Percentiles rank a stretch among this genome's conserved stretches.
Evolutionary conservation across 2,797 vertebrate genomes (phyloP).

Genomic region (Heliangelus exortis): DNA sequence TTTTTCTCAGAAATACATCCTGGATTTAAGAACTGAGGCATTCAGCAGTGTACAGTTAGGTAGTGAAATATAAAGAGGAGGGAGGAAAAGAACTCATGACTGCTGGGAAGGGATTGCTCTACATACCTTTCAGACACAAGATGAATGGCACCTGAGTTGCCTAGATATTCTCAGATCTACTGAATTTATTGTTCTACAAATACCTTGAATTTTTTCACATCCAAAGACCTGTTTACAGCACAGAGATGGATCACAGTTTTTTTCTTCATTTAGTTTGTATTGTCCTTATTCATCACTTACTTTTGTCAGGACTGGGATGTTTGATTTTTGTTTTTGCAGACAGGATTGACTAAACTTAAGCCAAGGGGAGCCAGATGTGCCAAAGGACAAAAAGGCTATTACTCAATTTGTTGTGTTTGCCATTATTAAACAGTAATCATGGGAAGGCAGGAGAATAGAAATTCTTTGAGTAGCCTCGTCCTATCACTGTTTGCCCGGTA

Average conservation of each 20-base stretch:
- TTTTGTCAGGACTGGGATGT: slow-evolving; percentile 19
- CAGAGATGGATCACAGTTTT: slow-evolving; percentile 20
- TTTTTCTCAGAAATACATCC: neutral
- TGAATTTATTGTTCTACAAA: slow-evolving; percentile 55
- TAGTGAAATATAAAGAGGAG: slow-evolving; percentile 10
- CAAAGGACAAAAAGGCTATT: slow-evolving; percentile 36
- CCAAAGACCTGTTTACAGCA: slow-evolving; percentile 23
- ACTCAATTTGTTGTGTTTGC: neutral
- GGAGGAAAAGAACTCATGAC: slow-evolving; percentile 13
- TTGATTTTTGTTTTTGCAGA: slow-evolving; percentile 47
- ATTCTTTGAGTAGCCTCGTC: neutral
- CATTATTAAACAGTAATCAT: slow-evolving; percentile 13
- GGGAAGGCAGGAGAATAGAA: neutral
- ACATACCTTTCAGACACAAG: slow-evolving; percentile 22
- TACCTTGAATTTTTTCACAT: slow-evolving; percentile 44
- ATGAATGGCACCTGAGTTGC: slow-evolving; percentile 25
- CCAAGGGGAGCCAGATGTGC: slow-evolving; percentile 12
- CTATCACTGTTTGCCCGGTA: neutral
- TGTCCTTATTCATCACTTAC: slow-evolving; percentile 53
- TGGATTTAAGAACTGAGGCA: neutral
- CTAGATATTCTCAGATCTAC: slow-evolving; percentile 37
- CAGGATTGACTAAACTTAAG: slow-evolving; percentile 34
- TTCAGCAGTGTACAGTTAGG: neutral
- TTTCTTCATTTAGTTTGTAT: slow-evolving; percentile 22
- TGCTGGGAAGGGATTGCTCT: slow-evolving; percentile 24